A percentile compares a stretch with the other conserved stretches of the same genome.
These are phyloP conservation scores for Tuberolachnus salignus DNA, from an alignment of 2,888 invertebrate genomes.

Conservation along the genomic window DNA sequence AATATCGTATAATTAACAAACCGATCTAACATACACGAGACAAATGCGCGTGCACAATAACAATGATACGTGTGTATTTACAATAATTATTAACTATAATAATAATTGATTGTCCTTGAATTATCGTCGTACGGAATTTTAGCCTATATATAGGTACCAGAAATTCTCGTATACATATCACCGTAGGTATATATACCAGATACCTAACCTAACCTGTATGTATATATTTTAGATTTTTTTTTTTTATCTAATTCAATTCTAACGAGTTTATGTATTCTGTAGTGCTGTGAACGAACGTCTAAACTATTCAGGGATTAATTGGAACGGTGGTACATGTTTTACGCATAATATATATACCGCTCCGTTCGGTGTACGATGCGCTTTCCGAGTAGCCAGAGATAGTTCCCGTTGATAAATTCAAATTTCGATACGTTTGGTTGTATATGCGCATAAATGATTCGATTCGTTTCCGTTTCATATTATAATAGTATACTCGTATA, in stretches of 20 bases:
- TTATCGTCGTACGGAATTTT: not conserved
- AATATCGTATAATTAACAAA: slow-evolving; percentile 18
- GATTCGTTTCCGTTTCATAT: no score
- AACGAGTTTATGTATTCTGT: not conserved
- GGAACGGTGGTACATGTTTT: not conserved
- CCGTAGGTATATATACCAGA: not conserved
- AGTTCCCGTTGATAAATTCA: not conserved
- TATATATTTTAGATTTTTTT: no score
- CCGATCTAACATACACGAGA: not conserved
- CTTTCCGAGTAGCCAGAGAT: no score
- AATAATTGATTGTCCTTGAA: slow-evolving; percentile 26
- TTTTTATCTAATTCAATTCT: not conserved
- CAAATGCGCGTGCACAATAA: not conserved
- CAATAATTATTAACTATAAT: not conserved
- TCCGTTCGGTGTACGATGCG: not conserved
- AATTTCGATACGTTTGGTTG: not conserved
- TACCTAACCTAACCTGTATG: no score
- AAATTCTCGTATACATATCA: not conserved
- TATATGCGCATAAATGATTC: no score
- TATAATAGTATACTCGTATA: no score
- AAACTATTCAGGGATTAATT: slow-evolving; percentile 8
- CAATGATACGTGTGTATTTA: slow-evolving; percentile 29
- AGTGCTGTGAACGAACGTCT: slow-evolving; percentile 1
- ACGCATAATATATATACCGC: not conserved
- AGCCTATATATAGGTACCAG: not conserved